phyloP scores from a whole-genome alignment of 2,113 vertebrate species.

The Lasiurus borealis region DNA sequence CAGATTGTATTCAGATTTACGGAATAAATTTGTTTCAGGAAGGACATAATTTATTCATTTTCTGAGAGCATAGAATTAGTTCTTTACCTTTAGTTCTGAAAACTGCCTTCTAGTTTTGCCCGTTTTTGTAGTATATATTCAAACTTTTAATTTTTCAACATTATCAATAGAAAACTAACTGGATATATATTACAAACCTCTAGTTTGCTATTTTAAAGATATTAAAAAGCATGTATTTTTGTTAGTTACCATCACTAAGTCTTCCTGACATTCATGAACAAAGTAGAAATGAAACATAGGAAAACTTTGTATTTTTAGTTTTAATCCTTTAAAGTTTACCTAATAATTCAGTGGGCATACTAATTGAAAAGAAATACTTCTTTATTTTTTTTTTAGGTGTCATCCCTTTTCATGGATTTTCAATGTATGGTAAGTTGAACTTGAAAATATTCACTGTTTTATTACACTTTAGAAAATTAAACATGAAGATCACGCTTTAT shows the following conservation, averaged over 20 bases:
- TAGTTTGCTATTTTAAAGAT: constrained; percentile 49
- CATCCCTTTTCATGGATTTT: constrained; percentile 98
- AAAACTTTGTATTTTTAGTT: background rate
- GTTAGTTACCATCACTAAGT: background rate
- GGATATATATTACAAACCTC: background rate
- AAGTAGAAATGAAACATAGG: constrained; percentile 32
- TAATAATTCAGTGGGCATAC: background rate
- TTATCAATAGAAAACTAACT: constrained; percentile 36
- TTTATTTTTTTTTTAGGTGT: constrained; percentile 90
- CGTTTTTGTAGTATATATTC: background rate
- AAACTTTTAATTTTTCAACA: background rate
- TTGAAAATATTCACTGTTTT: constrained; percentile 44
- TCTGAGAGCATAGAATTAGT: background rate
- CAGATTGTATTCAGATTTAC: background rate
- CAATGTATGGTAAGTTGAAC: constrained; percentile 97
- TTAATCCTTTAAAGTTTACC: constrained; percentile 30
- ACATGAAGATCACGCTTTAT: constrained; percentile 40
- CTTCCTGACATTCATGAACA: constrained; percentile 37
- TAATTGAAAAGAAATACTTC: constrained; percentile 51
- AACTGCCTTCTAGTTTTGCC: background rate
- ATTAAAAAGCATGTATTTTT: background rate
- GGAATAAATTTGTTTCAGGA: background rate
- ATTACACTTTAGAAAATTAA: constrained; percentile 51
- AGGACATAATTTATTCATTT: background rate
- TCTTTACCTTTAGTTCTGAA: constrained; percentile 9